Percentiles rank a stretch among this genome's conserved stretches.
Evolutionary conservation across 2,888 invertebrate species (phyloP).

Genomic region (Nysson spinosus): DNA sequence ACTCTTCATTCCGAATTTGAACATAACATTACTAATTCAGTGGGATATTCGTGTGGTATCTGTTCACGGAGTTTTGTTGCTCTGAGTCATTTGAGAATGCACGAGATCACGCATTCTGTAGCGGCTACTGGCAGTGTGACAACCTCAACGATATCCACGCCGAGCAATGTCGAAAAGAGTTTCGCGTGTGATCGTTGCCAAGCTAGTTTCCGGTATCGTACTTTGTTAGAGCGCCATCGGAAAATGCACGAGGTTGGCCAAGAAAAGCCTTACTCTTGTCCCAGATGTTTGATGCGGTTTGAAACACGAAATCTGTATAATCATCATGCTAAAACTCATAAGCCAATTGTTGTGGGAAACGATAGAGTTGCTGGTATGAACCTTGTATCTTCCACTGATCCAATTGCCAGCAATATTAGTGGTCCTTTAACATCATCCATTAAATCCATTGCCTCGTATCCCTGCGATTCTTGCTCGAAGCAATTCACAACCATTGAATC

Average conservation of each 20-base stretch:
- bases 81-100: constrained; percentile 70
- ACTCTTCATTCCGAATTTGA: constrained; percentile 47
- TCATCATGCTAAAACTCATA: constrained; percentile 76
- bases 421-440: constrained; percentile 22
- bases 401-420: constrained; percentile 29
- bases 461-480: constrained; percentile 74
- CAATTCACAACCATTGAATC: constrained; percentile 71
- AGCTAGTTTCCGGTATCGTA: constrained; percentile 75
- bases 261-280: constrained; percentile 74
- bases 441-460: constrained; percentile 55
- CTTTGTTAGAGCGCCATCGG: constrained; percentile 74
- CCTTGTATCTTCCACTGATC: constrained; percentile 22
- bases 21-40: constrained; percentile 56
- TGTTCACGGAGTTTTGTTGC: constrained; percentile 71
- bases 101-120: constrained; percentile 68
- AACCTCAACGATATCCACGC: constrained; percentile 24
- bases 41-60: constrained; percentile 67
- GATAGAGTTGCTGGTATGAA: constrained; percentile 29
- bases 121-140: constrained; percentile 40
- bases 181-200: constrained; percentile 73
- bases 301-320: constrained; percentile 75
- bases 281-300: constrained; percentile 75
- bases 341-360: constrained; percentile 40
- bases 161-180: constrained; percentile 62
- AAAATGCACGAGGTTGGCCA: constrained; percentile 72